A percentile compares a stretch with the other conserved stretches of the same genome.
Evolutionary conservation across 53 echinoderm and acorn worm species (phyloP).

Genomic region (Holothuria scabra): DNA sequence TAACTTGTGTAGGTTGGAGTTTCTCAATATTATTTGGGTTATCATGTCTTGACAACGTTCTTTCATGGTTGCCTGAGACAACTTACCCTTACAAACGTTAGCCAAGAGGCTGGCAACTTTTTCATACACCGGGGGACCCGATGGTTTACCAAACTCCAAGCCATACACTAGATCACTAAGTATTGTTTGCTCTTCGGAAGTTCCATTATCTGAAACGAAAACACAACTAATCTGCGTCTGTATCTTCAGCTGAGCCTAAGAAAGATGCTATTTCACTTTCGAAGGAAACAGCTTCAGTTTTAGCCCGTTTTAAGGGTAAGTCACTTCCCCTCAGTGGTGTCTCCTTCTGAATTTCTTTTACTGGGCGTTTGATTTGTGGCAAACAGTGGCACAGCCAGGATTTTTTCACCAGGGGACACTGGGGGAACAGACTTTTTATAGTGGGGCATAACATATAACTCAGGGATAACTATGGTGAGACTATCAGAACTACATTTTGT

Average conservation of each 20-base stretch:
- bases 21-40: slow-evolving; percentile 4
- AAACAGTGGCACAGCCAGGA: too few relatives aligned
- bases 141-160: neutral
- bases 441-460: too few relatives aligned
- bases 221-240: neutral
- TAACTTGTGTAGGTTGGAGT: slow-evolving; percentile 5
- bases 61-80: slow-evolving; percentile 2
- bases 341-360: too few relatives aligned
- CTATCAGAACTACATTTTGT: too few relatives aligned
- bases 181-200: neutral
- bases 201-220: neutral
- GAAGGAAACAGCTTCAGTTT: too few relatives aligned
- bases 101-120: slow-evolving; percentile 6
- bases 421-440: too few relatives aligned
- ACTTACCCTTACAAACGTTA: slow-evolving; percentile 4
- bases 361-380: too few relatives aligned
- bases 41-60: slow-evolving; percentile 18
- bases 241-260: neutral
- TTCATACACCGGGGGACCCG: neutral
- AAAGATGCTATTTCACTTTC: too few relatives aligned
- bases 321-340: too few relatives aligned
- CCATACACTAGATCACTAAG: neutral
- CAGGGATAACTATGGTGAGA: too few relatives aligned
- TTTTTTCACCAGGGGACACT: too few relatives aligned
- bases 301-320: too few relatives aligned